Percentiles rank a stretch among this genome's conserved stretches.
Evolutionary conservation across 2,888 invertebrate species (phyloP).

Genomic region (Macaria liturata): DNA sequence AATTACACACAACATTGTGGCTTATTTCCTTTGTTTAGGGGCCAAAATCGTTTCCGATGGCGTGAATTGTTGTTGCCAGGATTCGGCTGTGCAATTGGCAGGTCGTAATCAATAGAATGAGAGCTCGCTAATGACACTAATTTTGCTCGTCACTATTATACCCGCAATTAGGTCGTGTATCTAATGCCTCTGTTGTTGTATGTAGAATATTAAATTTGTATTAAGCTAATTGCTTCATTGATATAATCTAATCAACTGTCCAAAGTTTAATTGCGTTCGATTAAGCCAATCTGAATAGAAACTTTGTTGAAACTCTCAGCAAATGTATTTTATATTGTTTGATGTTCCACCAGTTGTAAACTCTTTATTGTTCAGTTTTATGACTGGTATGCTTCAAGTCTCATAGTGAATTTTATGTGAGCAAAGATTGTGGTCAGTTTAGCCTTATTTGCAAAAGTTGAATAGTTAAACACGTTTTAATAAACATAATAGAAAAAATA

Average conservation of each 20-base stretch:
- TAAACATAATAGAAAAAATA: no score
- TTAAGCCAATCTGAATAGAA: conserved; percentile 41
- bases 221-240: conserved; percentile 11
- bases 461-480: no score
- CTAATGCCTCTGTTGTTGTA: conserved; percentile 19
- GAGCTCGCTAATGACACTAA: conserved; percentile 54
- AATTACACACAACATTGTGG: conserved; percentile 42
- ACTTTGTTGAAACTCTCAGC: conserved; percentile 40
- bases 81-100: conserved; percentile 48
- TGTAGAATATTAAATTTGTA: conserved; percentile 11
- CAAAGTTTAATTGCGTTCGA: conserved; percentile 17
- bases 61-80: conserved; percentile 45
- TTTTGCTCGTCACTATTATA: conserved; percentile 54
- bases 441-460: no score
- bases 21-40: conserved; percentile 39
- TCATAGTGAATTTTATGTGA: conserved; percentile 56
- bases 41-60: conserved; percentile 32
- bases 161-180: conserved; percentile 42
- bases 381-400: conserved; percentile 45
- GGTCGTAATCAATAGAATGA: conserved; percentile 50
- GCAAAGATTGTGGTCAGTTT: conserved; percentile 43
- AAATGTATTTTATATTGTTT: conserved; percentile 53
- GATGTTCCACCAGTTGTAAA: conserved; percentile 59
- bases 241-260: conserved; percentile 13
- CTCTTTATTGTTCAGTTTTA: conserved; percentile 57